Evolutionary conservation across 2,113 vertebrate genomes (phyloP), one percentile per base, ranked within the genome.

Genomic region (Centropus unirufus): DNA sequence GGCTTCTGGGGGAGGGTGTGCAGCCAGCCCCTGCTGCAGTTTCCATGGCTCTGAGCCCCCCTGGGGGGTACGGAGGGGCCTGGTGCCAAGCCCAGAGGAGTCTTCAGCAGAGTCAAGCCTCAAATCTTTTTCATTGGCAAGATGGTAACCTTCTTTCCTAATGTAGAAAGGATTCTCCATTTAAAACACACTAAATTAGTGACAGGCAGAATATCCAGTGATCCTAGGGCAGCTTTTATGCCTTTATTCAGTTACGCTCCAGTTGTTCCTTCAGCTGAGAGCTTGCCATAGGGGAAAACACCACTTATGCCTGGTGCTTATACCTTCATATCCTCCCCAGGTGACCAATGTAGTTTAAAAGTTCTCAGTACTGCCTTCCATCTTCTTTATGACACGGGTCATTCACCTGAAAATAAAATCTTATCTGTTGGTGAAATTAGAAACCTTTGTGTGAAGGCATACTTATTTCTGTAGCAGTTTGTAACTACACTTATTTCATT

Each of bases 241-340:
- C 30, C 23, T 92, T 74, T 77, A 52, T 70, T 93, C 61, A 63
- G 68, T 89, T 90, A 93, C 0, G 64, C 91, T 93, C 92, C 57
- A 95, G 73, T 93, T 92, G 80, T 57, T 92, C 52, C 7, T 5
- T 92, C 80, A 89, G 69, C 77, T 81, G 69, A 92, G 80, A 92
- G 83, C 47, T 73, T 89, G 89, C 92, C 94, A 59, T 52, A 72
- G 91, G 92, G 92, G 76, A 96, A 95, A 97, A 89, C 49, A 74
- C 19, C 69, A 94, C 95, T 94, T 92, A 95, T 0, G 4, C 17
- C 36, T 21, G 69, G 34, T 87, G 40, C 51, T 92, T 94, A 70
- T 52, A 78, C 64, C 66, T 95, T 81, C 26, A 17, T 6, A 92
- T 14, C 52, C 89, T 72, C 49, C 69, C 69, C 61, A 93, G 83